These are phyloP conservation scores for Cancer borealis DNA, from an alignment of 2,888 invertebrate genomes.

Conservation along the genomic window DNA sequence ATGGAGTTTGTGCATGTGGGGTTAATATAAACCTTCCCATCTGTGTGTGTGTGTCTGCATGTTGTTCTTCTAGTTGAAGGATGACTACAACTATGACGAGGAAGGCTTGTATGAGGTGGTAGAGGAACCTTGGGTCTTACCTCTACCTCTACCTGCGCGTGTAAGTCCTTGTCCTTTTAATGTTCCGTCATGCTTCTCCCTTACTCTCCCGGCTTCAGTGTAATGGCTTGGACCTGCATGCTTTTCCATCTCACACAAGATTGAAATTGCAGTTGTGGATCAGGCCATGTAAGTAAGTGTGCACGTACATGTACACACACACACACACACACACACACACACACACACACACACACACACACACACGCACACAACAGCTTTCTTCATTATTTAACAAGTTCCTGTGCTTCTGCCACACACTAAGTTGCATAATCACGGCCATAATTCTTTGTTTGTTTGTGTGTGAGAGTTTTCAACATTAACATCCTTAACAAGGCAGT, in stretches of 20 bases:
- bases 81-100: neutral
- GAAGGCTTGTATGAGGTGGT: neutral
- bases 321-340: slow-evolving; percentile 17
- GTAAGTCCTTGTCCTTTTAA: neutral
- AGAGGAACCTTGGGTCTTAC: neutral
- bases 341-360: neutral
- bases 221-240: neutral
- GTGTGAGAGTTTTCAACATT: neutral
- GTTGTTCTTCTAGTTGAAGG: neutral
- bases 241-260: neutral
- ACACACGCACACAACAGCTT: slow-evolving; percentile 23
- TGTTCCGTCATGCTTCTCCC: neutral
- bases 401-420: neutral
- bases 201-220: neutral
- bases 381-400: neutral
- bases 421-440: neutral
- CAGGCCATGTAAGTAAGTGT: neutral
- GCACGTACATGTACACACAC: neutral
- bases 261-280: neutral
- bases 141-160: neutral
- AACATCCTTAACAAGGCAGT: neutral
- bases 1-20: neutral
- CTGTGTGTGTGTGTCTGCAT: neutral
- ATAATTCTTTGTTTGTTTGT: neutral
- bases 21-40: neutral